Conservation (phyloP, 2,797 vertebrate species). For the Lerista edwardsae region DNA sequence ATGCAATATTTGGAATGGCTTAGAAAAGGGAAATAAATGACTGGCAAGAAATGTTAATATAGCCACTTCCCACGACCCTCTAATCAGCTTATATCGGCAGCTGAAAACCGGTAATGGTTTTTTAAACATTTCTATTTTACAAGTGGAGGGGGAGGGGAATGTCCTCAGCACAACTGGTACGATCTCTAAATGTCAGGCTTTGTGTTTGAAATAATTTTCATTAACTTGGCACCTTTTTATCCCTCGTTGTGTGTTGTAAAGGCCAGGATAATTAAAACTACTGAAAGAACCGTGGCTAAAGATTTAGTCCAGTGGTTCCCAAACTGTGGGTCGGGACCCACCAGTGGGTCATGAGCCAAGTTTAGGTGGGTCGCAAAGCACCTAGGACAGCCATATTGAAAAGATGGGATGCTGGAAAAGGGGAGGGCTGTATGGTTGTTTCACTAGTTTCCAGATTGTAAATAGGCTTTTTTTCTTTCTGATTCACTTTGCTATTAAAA, state of each 20-base stretch:
- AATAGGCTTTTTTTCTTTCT: too few species aligned
- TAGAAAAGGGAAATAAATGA: constrained; percentile 65
- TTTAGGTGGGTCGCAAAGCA: too few species aligned
- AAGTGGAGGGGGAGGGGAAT: neutral
- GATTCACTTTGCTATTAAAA: too few species aligned
- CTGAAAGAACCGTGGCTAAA: neutral
- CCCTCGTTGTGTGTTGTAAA: neutral
- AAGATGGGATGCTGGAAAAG: too few species aligned
- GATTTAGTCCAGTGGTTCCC: too few species aligned
- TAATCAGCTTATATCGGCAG: constrained; percentile 41
- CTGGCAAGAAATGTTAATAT: constrained; percentile 63
- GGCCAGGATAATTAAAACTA: neutral
- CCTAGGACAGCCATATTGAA: too few species aligned
- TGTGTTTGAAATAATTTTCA: neutral
- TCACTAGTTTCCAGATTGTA: too few species aligned
- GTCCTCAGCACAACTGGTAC: accelerated
- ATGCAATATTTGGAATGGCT: constrained; percentile 70
- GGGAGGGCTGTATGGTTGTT: too few species aligned
- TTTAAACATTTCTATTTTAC: neutral
- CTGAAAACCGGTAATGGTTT: neutral
- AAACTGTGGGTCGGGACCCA: too few species aligned
- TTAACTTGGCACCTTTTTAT: neutral
- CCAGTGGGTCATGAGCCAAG: too few species aligned
- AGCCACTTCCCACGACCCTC: constrained; percentile 56
- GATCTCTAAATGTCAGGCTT: neutral